Evolutionary conservation across 2,797 vertebrate genomes (phyloP), one percentile per base, ranked within the genome.

Genomic region (Dipus sagitta): DNA sequence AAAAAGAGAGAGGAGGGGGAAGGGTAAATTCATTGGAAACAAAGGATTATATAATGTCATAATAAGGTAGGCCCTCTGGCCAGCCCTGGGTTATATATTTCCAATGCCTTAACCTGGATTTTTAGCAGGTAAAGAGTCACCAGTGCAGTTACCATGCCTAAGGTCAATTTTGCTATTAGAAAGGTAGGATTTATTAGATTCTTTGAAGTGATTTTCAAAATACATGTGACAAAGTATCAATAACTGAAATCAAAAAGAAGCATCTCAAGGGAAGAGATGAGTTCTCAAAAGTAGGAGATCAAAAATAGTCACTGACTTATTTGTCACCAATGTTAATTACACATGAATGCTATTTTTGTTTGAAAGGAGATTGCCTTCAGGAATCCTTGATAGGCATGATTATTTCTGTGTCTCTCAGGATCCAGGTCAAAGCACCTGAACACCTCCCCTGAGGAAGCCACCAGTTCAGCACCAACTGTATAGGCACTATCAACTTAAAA

Each of bases 191-290:
- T 88, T 94, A 58, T 47, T 93, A 75, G 42, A 3, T 60, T 87
- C 68, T 94, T 77, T 71, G 64, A 8, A 60, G 64, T 81, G 83
- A 92, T 72, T 93, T 94, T 93, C 60, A 95, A 94, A 95, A 78
- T 86, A 91, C 83, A 60, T 96, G 52, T 95, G 84, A 83, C 87
- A 93, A 88, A 71, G 47, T 84, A 64, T 94, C 91, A 94, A 89
- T n/a, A 90, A 28, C 28, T 93, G 70, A 93, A 91, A 92, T 94
- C 68, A 38, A 93, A 96, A 97, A 92, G 64, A 90, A 86, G 8
- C 79, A 90, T 70, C 85, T 96, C 94, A 82, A 91, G 67, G 90
- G n/a, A 81, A 38, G 11, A 80, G 60, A 85, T 76, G 54, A 76
- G 52, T 91, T 42, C 89, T 93, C 89, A 93, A 92, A 96, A 94